Conservation (phyloP, 2,888 invertebrate species). For the Protophormia terraenovae region DNA sequence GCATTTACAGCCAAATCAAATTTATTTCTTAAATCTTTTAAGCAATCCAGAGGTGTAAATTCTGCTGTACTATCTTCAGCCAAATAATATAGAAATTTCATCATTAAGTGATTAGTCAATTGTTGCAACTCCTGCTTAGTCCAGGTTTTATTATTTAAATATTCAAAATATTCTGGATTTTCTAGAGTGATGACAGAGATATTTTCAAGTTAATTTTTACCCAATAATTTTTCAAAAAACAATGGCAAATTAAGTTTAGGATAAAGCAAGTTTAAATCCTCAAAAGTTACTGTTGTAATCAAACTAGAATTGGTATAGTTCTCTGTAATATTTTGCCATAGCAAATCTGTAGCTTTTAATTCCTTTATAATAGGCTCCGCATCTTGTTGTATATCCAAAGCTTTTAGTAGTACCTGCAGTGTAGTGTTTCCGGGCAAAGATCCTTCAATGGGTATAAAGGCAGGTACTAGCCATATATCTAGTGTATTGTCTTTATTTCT, state of each 20-base stretch:
- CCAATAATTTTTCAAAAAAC: neutral
- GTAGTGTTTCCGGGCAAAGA: neutral
- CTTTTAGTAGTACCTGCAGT: neutral
- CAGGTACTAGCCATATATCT: neutral
- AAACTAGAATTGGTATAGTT: neutral
- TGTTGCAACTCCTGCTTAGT: neutral
- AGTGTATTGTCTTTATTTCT: neutral
- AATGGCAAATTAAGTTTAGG: neutral
- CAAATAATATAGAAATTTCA: constrained; percentile 68
- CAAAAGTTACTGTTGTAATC: neutral
- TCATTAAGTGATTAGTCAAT: constrained; percentile 75
- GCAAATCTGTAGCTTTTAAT: neutral
- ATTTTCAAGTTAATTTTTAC: neutral
- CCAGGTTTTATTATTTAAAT: neutral
- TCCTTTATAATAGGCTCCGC: neutral
- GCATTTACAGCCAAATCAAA: constrained; percentile 73
- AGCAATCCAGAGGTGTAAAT: constrained; percentile 68
- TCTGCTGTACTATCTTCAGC: constrained; percentile 58
- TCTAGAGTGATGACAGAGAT: neutral
- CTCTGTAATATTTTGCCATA: neutral
- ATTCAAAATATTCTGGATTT: neutral
- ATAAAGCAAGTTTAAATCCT: neutral
- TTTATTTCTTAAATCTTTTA: constrained; percentile 72
- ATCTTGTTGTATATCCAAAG: neutral
- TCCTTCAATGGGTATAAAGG: neutral